Conservation (phyloP, 2,797 vertebrate species). For the Ataeniobius toweri region DNA sequence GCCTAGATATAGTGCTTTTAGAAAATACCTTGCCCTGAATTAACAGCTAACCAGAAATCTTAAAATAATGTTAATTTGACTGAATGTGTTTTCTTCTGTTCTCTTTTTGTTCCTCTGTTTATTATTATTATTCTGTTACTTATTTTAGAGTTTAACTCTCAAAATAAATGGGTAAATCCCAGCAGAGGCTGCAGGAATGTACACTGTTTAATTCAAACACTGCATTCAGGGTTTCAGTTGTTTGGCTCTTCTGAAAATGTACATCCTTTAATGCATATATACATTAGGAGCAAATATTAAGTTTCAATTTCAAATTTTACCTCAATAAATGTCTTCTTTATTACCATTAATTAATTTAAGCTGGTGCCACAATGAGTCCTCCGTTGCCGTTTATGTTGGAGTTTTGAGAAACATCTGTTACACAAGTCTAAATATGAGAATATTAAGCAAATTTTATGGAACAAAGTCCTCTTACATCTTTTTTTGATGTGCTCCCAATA, state of each 20-base stretch:
- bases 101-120: not conserved
- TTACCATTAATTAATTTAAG: not conserved
- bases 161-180: not conserved
- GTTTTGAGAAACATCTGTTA: not conserved
- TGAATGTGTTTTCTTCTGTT: not conserved
- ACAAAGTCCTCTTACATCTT: not conserved
- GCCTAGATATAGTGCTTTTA: slow-evolving; percentile 16
- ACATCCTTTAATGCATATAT: not conserved
- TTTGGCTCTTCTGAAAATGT: not conserved
- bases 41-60: slow-evolving; percentile 6
- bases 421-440: not conserved
- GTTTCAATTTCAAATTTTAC: not conserved
- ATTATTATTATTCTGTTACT: not conserved
- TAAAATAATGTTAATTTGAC: slow-evolving; percentile 1
- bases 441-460: not conserved
- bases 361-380: not conserved
- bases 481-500: not conserved
- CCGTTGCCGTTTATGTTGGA: not conserved
- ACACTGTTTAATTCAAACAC: not conserved
- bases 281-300: not conserved
- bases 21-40: slow-evolving; percentile 5
- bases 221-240: not conserved
- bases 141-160: not conserved
- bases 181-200: not conserved
- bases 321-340: too few species aligned